Conservation (phyloP, 2,888 invertebrate genomes). For the Spialia ferax region DNA sequence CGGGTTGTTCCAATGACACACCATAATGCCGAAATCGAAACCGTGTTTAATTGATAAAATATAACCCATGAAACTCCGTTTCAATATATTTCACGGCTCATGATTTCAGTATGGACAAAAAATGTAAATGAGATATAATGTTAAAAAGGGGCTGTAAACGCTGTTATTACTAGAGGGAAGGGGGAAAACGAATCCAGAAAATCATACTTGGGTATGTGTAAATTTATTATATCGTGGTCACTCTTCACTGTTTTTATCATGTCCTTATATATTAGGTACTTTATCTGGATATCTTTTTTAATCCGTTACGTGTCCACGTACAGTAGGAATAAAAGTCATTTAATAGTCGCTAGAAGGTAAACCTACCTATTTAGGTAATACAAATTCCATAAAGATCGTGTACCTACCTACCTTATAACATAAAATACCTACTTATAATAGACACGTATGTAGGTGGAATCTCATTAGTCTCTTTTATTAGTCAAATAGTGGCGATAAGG, state of each 20-base stretch:
- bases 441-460: slow-evolving; percentile 66
- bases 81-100: slow-evolving; percentile 79
- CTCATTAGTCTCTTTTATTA: slow-evolving; percentile 74
- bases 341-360: too few relatives aligned
- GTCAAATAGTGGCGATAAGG: slow-evolving; percentile 72
- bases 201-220: too few relatives aligned
- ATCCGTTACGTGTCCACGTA: too few relatives aligned
- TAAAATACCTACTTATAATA: background rate
- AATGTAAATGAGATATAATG: slow-evolving; percentile 79
- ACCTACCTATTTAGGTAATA: too few relatives aligned
- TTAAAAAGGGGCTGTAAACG: slow-evolving; percentile 70
- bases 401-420: background rate
- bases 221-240: slow-evolving; percentile 35
- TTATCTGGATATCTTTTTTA: too few relatives aligned
- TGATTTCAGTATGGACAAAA: slow-evolving; percentile 72
- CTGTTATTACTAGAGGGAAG: slow-evolving; percentile 56
- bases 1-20: slow-evolving; percentile 68
- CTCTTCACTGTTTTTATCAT: slow-evolving; percentile 32
- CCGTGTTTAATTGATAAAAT: slow-evolving; percentile 81
- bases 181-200: too few relatives aligned
- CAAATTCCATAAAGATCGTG: too few relatives aligned
- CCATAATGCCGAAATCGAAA: slow-evolving; percentile 71
- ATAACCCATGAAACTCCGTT: slow-evolving; percentile 71
- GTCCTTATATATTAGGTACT: too few relatives aligned
- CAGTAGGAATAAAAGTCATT: too few relatives aligned